These are phyloP conservation scores for Ditula angustiorana DNA, from an alignment of 2,888 invertebrate genomes.

Conservation along the genomic window DNA sequence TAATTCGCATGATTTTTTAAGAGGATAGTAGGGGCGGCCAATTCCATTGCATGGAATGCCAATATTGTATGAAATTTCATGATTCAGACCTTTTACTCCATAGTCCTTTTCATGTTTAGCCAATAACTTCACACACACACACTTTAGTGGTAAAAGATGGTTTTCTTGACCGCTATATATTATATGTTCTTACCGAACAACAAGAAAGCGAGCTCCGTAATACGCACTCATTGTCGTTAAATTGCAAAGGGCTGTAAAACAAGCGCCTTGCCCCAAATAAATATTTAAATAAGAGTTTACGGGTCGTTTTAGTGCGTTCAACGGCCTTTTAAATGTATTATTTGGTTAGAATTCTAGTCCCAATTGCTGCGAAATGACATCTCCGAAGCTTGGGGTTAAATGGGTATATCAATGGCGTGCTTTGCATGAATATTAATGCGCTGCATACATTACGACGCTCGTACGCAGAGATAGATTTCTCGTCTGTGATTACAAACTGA, in stretches of 20 bases:
- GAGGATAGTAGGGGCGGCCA: too few species aligned
- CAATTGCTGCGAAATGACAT: background rate
- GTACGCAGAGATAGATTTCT: too few species aligned
- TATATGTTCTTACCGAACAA: too few species aligned
- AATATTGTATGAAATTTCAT: too few species aligned
- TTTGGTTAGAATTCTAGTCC: background rate
- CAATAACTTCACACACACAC: too few species aligned
- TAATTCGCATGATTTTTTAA: too few species aligned
- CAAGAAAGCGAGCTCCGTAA: too few species aligned
- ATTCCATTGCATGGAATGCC: too few species aligned
- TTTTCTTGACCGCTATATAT: too few species aligned
- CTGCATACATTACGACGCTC: conserved; percentile 7
- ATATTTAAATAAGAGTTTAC: conserved; percentile 20
- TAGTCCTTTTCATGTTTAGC: too few species aligned
- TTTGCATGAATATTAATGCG: conserved; percentile 25
- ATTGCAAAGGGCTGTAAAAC: background rate
- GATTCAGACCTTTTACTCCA: too few species aligned
- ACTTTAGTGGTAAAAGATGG: too few species aligned
- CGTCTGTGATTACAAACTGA: background rate
- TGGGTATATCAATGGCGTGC: conserved; percentile 7
- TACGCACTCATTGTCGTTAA: background rate
- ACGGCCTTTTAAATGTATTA: conserved; percentile 12
- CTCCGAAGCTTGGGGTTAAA: conserved; percentile 2
- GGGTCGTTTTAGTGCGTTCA: conserved; percentile 3
- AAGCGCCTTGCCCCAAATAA: conserved; percentile 1